Base-by-base conservation (phyloP, 2,113 vertebrate genomes). In the Coptodon bakossiorum region DNA sequence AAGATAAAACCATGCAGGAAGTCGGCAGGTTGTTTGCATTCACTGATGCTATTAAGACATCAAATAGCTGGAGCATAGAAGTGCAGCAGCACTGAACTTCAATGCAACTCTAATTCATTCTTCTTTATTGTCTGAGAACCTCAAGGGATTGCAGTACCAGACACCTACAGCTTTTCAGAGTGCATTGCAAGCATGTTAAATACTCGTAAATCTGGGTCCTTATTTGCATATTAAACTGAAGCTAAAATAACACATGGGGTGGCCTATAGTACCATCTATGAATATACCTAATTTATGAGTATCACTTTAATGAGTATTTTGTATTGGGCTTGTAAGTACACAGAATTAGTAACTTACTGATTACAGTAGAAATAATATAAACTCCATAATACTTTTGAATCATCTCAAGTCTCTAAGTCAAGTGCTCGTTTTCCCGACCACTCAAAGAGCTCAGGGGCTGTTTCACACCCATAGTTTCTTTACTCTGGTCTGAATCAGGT, bases 21-120 rank as follows among this genome's bases (percentile, higher is more conserved):
- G 81, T 73, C 36, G 10, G 50, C 54, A 83, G 82, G 84, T 90
- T 88, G 87, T 86, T 89, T 73, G 50, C 52, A 78, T 85, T 89
- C 6, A 79, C 36, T 89, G 57, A 66, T 27, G 56, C 88, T 85
- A 91, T 91, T 86, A 84, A 85, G 88, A 90, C 87, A 89, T 91
- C 76, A 91, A 89, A 85, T 85, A 85, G 50, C 71, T 52, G 56
- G 34, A 63, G 68, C 19, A 24, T 13, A 59, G 38, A 85, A 84
- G 66, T 59, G 76, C 27, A 78, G 36, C 43, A 76, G 27, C 43
- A 40, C 29, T 11, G 16, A 27, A 38, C 12, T 76, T 45, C 78
- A 54, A 19, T 38, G 36, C 16, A 43, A n/a, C 22, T n/a, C 73
- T n/a, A 10, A 19, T 78, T 50, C 73, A 78, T 31, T 78, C 10